Conservation (phyloP, 1,140 invertebrate genomes). For the Caenorhabditis remanei region DNA sequence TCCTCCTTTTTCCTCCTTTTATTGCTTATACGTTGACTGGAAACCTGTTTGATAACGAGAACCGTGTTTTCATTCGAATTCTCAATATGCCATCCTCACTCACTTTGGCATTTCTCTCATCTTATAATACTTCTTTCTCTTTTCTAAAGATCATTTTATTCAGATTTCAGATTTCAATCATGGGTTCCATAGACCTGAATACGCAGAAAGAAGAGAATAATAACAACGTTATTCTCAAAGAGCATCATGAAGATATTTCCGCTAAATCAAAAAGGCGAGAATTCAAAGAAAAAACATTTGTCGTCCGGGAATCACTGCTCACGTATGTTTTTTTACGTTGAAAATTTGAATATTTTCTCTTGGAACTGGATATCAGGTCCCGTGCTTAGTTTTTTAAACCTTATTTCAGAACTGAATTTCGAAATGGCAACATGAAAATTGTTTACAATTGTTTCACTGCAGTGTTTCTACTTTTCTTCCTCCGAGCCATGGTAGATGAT, state of each 20-base stretch:
- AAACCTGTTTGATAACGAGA: slow-evolving; percentile 53
- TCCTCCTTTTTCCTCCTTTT: background rate
- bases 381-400: no score
- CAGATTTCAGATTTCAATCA: slow-evolving; percentile 41
- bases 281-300: slow-evolving; percentile 62
- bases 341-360: slow-evolving; percentile 55
- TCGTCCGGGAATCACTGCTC: slow-evolving; percentile 61
- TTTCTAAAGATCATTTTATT: no score
- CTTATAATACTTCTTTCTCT: background rate
- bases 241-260: background rate
- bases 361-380: no score
- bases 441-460: slow-evolving; percentile 73
- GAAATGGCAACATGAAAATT: slow-evolving; percentile 53
- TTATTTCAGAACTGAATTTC: slow-evolving; percentile 43
- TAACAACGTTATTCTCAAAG: slow-evolving; percentile 37
- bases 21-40: background rate
- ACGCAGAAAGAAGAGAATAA: slow-evolving; percentile 27
- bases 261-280: background rate
- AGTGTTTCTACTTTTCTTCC: slow-evolving; percentile 67
- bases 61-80: slow-evolving; percentile 22
- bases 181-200: slow-evolving; percentile 33
- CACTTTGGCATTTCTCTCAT: slow-evolving; percentile 12
- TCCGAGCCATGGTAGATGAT: slow-evolving; percentile 68
- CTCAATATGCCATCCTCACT: background rate
- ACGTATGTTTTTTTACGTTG: slow-evolving; percentile 61